phyloP scores from a whole-genome alignment of 2,888 invertebrate genomes.

The Diadromus collaris region DNA sequence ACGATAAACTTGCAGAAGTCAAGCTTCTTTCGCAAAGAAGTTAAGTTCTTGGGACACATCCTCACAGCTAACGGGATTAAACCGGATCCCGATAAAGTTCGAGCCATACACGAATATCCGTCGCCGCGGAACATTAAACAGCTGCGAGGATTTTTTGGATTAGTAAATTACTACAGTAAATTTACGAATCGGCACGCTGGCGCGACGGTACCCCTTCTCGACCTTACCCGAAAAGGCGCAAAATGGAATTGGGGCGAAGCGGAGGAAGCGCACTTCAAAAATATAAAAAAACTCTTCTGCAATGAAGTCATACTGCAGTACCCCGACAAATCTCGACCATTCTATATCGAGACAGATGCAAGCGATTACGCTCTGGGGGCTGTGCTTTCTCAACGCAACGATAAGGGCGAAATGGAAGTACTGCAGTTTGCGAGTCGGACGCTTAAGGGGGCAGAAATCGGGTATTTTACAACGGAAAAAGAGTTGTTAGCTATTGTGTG shows the following conservation, averaged over 20 bases:
- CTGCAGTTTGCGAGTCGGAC: too few relatives aligned
- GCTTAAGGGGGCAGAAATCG: too few relatives aligned
- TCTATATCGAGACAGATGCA: too few relatives aligned
- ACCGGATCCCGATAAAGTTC: slow-evolving; percentile 1
- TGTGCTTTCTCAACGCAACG: not conserved
- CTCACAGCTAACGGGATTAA: slow-evolving; percentile 54
- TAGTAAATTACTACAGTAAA: too few relatives aligned
- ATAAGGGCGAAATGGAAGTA: not conserved
- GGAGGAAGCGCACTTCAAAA: not conserved
- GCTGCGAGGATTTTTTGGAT: slow-evolving; percentile 40
- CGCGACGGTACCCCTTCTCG: slow-evolving; percentile 41
- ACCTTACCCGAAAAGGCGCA: slow-evolving; percentile 52
- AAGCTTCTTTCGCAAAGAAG: slow-evolving; percentile 51
- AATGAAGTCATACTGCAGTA: not conserved
- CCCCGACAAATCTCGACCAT: too few relatives aligned
- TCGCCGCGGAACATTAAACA: not conserved
- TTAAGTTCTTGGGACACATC: slow-evolving; percentile 65
- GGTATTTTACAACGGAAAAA: too few relatives aligned
- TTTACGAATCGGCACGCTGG: too few relatives aligned
- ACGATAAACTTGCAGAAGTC: slow-evolving; percentile 60
- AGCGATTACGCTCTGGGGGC: not conserved
- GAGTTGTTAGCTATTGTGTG: too few relatives aligned
- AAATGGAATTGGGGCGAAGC: slow-evolving; percentile 45
- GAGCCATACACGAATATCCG: not conserved
- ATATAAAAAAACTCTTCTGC: not conserved